phyloP scores from a whole-genome alignment of 2,888 invertebrate species.

The Rhopalosiphum nymphaeae region DNA sequence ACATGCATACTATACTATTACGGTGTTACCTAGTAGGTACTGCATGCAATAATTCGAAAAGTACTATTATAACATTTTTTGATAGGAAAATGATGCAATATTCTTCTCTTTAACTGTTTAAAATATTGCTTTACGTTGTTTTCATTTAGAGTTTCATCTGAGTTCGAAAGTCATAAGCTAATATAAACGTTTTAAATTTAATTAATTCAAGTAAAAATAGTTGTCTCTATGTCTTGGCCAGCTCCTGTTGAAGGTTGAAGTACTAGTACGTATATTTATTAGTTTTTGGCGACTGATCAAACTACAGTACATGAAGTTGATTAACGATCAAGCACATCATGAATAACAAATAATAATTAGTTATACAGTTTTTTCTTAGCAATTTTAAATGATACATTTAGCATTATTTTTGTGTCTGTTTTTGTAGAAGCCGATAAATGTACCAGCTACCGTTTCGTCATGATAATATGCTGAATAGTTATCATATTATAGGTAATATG shows the following conservation, averaged over 20 bases:
- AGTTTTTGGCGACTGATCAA: slow-evolving; percentile 2
- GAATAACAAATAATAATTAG: neutral
- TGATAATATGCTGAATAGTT: neutral
- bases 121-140: neutral
- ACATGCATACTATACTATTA: neutral
- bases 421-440: neutral
- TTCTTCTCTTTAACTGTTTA: neutral
- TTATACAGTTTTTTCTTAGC: neutral
- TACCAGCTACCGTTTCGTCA: neutral
- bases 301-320: neutral
- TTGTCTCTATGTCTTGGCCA: neutral
- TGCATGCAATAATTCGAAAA: neutral
- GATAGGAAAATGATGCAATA: neutral
- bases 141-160: neutral
- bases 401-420: neutral
- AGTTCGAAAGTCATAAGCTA: neutral
- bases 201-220: slow-evolving; percentile 7
- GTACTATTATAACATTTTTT: neutral
- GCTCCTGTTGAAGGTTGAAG: neutral
- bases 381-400: neutral
- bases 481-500: neutral
- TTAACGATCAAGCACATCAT: neutral
- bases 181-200: neutral
- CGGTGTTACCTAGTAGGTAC: neutral
- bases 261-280: neutral